Evolutionary conservation across 2,113 vertebrate genomes (phyloP).

Genomic region (Piprites chloris): DNA sequence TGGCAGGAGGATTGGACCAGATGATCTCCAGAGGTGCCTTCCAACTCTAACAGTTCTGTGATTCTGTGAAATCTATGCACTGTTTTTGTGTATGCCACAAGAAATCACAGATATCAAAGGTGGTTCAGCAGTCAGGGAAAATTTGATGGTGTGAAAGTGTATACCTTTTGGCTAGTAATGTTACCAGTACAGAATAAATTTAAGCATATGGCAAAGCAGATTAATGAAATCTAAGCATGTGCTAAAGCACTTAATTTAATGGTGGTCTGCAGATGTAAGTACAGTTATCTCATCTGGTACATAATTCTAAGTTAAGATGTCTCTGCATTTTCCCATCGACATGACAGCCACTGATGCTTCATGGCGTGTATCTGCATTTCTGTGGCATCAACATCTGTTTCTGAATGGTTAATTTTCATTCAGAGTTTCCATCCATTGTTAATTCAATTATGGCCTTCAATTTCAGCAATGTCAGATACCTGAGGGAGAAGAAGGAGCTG

Average conservation of each 20-base stretch:
- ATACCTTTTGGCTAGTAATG: not conserved
- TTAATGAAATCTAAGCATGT: not conserved
- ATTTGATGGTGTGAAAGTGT: not conserved
- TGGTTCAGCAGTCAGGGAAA: not conserved
- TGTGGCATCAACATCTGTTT: conserved; percentile 10
- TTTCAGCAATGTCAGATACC: not conserved
- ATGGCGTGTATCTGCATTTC: not conserved
- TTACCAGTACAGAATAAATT: not conserved
- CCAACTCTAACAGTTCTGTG: not conserved
- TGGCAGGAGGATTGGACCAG: not conserved
- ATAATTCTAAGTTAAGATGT: not conserved
- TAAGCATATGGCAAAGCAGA: not conserved
- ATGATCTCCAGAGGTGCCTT: not conserved
- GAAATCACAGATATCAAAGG: not conserved
- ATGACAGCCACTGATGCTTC: not conserved
- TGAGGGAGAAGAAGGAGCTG: conserved; percentile 7
- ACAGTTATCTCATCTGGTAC: not conserved
- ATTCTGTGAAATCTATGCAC: not conserved
- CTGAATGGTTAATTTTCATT: conserved; percentile 8
- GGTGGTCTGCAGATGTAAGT: not conserved
- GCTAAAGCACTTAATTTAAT: not conserved
- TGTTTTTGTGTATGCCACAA: accelerated
- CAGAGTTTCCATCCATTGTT: not conserved
- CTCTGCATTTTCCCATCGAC: not conserved
- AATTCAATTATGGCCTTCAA: conserved; percentile 28